These are phyloP conservation scores for Larimichthys crocea DNA, from an alignment of 2,113 vertebrate species.

Conservation along the genomic window DNA sequence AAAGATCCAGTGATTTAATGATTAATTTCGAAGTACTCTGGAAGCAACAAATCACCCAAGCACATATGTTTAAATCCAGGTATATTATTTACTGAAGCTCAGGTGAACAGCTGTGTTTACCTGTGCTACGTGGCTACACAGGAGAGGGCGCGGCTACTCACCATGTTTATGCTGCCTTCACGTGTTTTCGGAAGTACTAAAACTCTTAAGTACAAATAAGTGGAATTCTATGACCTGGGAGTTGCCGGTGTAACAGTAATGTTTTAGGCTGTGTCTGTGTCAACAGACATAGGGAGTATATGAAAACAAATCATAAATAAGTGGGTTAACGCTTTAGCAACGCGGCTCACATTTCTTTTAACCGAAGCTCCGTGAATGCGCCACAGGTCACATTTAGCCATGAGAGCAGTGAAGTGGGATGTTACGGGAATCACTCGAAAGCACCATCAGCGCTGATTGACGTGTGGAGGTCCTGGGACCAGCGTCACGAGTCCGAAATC, in stretches of 20 bases:
- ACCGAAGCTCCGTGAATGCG: constrained; percentile 7
- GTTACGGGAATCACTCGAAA: constrained; percentile 52
- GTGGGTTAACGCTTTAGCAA: no score
- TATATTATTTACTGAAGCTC: not conserved
- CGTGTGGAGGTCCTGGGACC: constrained; percentile 60
- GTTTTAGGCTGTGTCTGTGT: not conserved
- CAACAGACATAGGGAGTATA: not conserved
- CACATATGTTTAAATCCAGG: not conserved
- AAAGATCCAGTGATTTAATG: no score
- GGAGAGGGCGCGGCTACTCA: constrained; percentile 30
- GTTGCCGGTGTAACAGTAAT: not conserved
- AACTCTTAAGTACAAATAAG: accelerated
- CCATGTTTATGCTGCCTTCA: constrained; percentile 46
- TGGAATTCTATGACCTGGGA: not conserved
- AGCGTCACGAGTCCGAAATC: constrained; percentile 47
- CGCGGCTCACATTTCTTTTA: not conserved
- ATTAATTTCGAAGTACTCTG: not conserved
- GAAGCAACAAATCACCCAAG: not conserved
- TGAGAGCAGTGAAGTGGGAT: not conserved
- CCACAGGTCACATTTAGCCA: not conserved
- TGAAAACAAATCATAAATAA: not conserved
- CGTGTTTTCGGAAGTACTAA: not conserved
- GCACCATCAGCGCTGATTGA: constrained; percentile 66
- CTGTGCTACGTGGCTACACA: constrained; percentile 46
- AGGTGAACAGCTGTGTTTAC: constrained; percentile 16